phyloP scores from a whole-genome alignment of 1,140 invertebrate genomes.

The Pogonomyrmex californicus region DNA sequence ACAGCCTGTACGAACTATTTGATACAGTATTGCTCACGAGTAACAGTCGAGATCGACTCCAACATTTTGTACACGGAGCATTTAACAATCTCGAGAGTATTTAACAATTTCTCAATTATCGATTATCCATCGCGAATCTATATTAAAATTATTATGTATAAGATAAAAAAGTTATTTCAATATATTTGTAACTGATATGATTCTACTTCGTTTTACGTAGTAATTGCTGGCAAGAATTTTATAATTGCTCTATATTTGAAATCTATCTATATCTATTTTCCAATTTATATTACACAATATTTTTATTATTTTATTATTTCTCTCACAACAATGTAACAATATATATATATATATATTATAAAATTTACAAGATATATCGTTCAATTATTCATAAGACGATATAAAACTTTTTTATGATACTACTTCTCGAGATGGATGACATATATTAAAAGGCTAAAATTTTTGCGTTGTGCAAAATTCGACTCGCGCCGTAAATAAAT shows the following conservation, averaged over 20 bases:
- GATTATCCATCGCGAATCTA: neutral
- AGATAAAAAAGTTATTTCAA: neutral
- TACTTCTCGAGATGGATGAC: neutral
- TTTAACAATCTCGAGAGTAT: neutral
- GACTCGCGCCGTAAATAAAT: slow-evolving; percentile 9
- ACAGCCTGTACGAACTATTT: neutral
- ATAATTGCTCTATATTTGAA: neutral
- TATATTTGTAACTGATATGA: neutral
- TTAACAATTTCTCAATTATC: neutral
- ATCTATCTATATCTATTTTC: neutral
- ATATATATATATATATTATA: too few relatives aligned
- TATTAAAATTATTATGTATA: neutral
- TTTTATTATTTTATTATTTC: neutral
- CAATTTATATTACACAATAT: neutral
- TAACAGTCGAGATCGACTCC: neutral
- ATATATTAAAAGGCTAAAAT: neutral
- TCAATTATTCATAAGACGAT: neutral
- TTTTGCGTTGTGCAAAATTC: neutral
- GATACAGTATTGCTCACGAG: slow-evolving; percentile 50
- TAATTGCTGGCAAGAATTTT: neutral
- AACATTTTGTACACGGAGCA: neutral
- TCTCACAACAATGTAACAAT: neutral
- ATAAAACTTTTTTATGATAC: neutral
- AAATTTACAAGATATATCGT: neutral
- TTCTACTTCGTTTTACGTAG: neutral